Evolutionary conservation across 2,113 vertebrate genomes (phyloP).

Genomic region (Struthidea cinerea): DNA sequence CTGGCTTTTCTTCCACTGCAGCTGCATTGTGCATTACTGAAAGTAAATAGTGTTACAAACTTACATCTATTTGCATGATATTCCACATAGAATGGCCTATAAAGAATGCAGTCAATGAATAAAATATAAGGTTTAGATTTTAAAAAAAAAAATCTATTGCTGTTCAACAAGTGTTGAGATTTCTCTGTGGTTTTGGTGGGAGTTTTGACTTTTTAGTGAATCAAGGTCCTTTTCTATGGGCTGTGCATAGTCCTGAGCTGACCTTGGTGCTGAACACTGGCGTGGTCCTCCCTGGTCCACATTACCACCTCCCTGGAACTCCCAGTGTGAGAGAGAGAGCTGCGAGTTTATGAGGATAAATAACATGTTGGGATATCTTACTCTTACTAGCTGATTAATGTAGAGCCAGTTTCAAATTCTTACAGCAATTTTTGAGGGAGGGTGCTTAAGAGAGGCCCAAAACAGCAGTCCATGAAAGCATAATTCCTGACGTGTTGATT

Average conservation of each 20-base stretch:
- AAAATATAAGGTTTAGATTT: neutral
- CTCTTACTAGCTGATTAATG: neutral
- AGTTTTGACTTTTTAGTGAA: neutral
- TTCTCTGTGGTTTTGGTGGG: neutral
- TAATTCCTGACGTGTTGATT: neutral
- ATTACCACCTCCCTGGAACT: neutral
- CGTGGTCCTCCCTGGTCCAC: fast-evolving
- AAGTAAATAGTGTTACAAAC: neutral
- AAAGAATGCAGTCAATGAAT: neutral
- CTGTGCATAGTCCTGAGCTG: neutral
- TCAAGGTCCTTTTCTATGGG: fast-evolving
- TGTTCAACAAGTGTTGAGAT: neutral
- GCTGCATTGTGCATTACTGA: neutral
- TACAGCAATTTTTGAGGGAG: neutral
- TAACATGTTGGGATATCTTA: neutral
- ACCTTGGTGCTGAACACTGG: neutral
- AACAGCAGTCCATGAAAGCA: neutral
- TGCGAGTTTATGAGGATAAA: neutral
- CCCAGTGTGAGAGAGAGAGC: neutral
- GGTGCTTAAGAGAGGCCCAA: neutral
- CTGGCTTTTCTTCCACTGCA: neutral
- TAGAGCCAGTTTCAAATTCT: neutral
- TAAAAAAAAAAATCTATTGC: neutral
- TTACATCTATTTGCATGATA: neutral
- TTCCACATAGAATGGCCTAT: neutral